A percentile compares a stretch with the other conserved stretches of the same genome.
phyloP scores from a whole-genome alignment of 2,113 vertebrate genomes.

The Malaclemys terrapin region DNA sequence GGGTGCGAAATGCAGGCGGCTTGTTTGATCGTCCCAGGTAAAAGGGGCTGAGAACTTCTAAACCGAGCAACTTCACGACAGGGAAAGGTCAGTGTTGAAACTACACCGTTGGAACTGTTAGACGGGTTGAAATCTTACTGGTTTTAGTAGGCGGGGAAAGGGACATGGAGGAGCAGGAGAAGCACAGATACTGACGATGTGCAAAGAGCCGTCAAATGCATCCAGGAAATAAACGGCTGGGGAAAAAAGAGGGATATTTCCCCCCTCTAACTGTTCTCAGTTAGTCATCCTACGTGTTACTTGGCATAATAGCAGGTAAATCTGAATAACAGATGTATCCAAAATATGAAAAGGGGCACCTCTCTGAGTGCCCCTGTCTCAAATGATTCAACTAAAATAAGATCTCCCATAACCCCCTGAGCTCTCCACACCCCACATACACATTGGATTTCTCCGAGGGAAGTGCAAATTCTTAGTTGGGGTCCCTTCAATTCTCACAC shows the following conservation, averaged over 20 bases:
- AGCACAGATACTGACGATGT: neutral
- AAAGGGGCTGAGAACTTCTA: conserved; percentile 39
- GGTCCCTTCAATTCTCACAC: neutral
- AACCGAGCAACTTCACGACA: accelerated
- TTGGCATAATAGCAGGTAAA: neutral
- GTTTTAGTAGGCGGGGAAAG: neutral
- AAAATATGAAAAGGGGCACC: conserved; percentile 44
- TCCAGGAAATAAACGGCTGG: conserved; percentile 53
- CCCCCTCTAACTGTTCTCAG: conserved; percentile 50
- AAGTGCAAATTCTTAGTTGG: neutral
- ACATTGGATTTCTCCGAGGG: neutral
- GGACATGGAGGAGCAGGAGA: neutral
- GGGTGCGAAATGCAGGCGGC: neutral
- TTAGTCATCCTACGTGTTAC: conserved; percentile 60
- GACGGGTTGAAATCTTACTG: neutral
- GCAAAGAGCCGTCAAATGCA: conserved; percentile 14
- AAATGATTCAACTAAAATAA: neutral
- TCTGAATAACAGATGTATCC: neutral
- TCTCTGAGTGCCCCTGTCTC: neutral
- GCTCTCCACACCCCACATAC: neutral
- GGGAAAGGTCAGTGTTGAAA: neutral
- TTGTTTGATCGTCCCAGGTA: neutral
- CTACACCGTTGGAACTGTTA: neutral
- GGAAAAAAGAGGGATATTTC: conserved; percentile 17
- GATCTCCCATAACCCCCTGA: neutral